Conservation (phyloP, 1,140 invertebrate genomes). For the Acyrthosiphon pisum region DNA sequence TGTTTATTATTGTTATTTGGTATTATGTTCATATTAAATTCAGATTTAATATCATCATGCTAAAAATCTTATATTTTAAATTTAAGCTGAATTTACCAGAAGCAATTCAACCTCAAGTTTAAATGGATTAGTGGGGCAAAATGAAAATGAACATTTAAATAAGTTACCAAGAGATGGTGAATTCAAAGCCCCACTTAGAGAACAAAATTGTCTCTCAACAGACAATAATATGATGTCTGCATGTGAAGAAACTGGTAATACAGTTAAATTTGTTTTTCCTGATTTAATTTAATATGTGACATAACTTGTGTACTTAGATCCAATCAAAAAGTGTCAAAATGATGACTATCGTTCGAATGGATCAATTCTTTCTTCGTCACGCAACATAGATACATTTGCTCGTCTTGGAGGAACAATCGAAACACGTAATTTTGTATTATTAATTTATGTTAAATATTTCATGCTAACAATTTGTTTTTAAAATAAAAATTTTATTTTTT, state of each 20-base stretch:
- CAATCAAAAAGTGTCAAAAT: conserved; percentile 51
- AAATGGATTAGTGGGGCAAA: conserved; percentile 66
- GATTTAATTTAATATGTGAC: not conserved
- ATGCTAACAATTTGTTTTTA: not conserved
- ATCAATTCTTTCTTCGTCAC: conserved; percentile 46
- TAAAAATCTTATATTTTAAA: not conserved
- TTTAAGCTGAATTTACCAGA: conserved; percentile 62
- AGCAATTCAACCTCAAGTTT: conserved; percentile 69
- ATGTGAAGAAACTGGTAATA: conserved; percentile 49
- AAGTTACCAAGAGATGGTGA: conserved; percentile 52
- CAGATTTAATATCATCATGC: not conserved
- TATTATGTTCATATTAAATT: conserved; percentile 12
- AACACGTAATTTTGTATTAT: conserved; percentile 22
- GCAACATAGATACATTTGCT: conserved; percentile 50
- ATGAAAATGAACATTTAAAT: conserved; percentile 59
- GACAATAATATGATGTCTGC: conserved; percentile 43
- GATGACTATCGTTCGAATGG: conserved; percentile 46
- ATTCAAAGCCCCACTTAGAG: conserved; percentile 62
- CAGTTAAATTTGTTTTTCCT: not conserved
- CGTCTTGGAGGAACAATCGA: conserved; percentile 47
- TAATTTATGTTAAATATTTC: not conserved
- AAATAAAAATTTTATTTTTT: not conserved
- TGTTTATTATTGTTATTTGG: conserved; percentile 54
- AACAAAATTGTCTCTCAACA: conserved; percentile 60
- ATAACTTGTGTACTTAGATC: not conserved